A percentile compares a stretch with the other conserved stretches of the same genome.
Conservation (phyloP, 2,888 invertebrate genomes). For the Platypus cylindrus region DNA sequence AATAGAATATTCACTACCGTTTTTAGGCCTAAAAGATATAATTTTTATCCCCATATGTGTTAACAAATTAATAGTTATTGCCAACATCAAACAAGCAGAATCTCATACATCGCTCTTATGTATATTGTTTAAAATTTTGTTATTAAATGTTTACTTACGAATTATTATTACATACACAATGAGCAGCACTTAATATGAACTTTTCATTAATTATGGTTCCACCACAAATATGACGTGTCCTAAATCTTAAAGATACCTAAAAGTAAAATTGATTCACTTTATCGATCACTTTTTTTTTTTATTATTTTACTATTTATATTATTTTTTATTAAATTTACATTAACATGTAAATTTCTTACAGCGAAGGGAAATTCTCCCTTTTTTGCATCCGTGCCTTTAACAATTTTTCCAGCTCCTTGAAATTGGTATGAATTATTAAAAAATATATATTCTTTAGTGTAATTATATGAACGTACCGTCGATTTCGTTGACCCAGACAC, state of each 20-base stretch:
- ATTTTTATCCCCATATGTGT: background rate
- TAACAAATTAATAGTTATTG: background rate
- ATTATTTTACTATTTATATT: background rate
- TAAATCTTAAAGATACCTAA: conserved; percentile 15
- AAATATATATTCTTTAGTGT: too few species aligned
- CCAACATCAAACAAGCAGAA: too few species aligned
- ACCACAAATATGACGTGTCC: conserved; percentile 14
- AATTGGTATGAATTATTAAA: conserved; percentile 2
- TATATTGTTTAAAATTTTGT: background rate
- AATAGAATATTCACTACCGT: conserved; percentile 17
- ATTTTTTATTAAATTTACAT: background rate
- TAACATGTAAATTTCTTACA: conserved; percentile 12
- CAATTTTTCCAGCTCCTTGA: conserved; percentile 16
- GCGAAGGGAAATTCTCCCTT: conserved; percentile 23
- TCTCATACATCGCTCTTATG: too few species aligned
- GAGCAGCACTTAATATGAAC: conserved; percentile 15
- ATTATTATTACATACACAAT: conserved; percentile 14
- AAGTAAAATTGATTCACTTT: too few species aligned
- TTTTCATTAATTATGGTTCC: conserved; percentile 16
- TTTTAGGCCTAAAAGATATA: conserved; percentile 15
- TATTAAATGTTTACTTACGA: conserved; percentile 7
- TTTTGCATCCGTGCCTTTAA: conserved; percentile 20
- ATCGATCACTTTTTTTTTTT: too few species aligned
- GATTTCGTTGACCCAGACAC: too few species aligned
- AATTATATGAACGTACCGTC: too few species aligned